Conservation (phyloP, 2,888 invertebrate genomes). For the Timema cristinae region DNA sequence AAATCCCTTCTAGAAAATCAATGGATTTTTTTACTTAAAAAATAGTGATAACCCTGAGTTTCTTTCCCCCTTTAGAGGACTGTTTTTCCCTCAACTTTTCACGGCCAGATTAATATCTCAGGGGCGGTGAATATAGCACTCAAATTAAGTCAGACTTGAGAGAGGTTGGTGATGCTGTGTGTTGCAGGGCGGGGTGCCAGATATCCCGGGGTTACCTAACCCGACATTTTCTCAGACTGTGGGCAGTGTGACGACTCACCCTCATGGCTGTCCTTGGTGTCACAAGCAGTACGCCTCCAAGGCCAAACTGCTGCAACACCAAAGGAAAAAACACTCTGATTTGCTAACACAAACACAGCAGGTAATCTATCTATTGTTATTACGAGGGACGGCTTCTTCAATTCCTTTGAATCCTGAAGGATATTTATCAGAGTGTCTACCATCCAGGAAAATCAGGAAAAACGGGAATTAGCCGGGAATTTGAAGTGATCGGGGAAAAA, state of each 20-base stretch:
- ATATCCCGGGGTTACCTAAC: slow-evolving; percentile 52
- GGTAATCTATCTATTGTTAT: slow-evolving; percentile 10
- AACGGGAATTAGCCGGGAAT: too few species aligned
- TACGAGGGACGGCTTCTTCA: too few species aligned
- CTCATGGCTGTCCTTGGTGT: slow-evolving; percentile 73
- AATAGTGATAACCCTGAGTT: background rate
- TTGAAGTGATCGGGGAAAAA: too few species aligned
- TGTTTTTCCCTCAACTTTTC: too few species aligned
- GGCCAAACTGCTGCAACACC: slow-evolving; percentile 57
- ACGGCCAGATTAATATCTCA: too few species aligned
- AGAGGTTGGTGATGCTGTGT: background rate
- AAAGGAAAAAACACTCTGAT: slow-evolving; percentile 56
- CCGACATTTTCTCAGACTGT: slow-evolving; percentile 65
- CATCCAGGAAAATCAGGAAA: too few species aligned
- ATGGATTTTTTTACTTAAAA: background rate
- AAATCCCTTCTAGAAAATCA: background rate
- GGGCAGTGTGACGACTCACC: slow-evolving; percentile 66
- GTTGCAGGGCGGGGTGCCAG: slow-evolving; percentile 33
- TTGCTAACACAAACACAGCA: slow-evolving; percentile 25
- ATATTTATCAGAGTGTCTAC: too few species aligned
- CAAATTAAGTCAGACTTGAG: background rate
- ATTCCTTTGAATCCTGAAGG: too few species aligned
- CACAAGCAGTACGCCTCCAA: slow-evolving; percentile 84
- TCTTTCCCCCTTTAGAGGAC: background rate
- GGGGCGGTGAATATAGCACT: background rate